phyloP scores from a whole-genome alignment of 2,888 invertebrate genomes.

The Oscheius sp. region DNA sequence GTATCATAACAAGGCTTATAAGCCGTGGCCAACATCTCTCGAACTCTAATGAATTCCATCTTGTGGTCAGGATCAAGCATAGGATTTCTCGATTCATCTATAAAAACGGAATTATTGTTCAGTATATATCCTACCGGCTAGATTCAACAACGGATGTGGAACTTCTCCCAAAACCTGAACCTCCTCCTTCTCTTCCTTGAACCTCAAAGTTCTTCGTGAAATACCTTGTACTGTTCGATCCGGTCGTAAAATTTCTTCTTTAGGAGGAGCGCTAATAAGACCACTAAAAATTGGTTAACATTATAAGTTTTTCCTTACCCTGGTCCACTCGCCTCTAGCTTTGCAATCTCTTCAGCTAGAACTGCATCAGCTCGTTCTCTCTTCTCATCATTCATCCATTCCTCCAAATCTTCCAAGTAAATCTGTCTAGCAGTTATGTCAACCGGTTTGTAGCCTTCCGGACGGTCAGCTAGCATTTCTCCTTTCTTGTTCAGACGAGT shows the following conservation, averaged over 20 bases:
- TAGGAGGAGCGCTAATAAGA: neutral
- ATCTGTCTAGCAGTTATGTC: neutral
- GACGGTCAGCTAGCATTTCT: neutral
- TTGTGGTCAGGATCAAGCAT: neutral
- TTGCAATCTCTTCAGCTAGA: neutral
- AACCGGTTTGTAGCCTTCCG: constrained; percentile 1
- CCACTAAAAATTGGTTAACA: neutral
- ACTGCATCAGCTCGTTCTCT: neutral
- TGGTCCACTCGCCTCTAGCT: neutral
- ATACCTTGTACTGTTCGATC: neutral
- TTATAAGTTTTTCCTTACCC: neutral
- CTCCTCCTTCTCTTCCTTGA: neutral
- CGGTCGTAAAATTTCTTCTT: neutral
- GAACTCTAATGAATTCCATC: neutral
- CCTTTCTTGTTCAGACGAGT: neutral
- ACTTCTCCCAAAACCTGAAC: neutral
- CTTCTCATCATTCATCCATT: neutral
- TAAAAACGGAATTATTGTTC: neutral
- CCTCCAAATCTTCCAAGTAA: neutral
- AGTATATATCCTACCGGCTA: constrained; percentile 1
- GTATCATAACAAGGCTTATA: constrained; percentile 4
- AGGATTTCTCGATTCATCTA: neutral
- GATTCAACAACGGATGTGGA: too few species aligned
- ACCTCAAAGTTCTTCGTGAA: neutral
- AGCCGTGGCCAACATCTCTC: constrained; percentile 18